Base-by-base conservation (phyloP, 2,888 invertebrate genomes). In the Bruchidius siliquastri region DNA sequence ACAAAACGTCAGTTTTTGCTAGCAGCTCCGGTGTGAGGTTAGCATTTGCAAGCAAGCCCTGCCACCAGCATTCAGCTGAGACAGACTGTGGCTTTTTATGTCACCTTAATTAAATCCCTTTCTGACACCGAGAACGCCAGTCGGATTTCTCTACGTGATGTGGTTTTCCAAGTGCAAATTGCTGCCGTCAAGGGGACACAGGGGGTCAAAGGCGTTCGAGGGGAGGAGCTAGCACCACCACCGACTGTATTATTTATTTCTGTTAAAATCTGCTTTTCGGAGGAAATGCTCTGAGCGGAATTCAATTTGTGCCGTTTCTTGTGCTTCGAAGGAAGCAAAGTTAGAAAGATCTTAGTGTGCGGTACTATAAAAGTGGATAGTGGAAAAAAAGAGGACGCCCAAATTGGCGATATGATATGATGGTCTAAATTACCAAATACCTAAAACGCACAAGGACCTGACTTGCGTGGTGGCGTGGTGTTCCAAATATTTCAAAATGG, bases 111-210 rank as follows among this genome's bases (percentile, higher is more conserved):
- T 86, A 86, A 87, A 86, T 86, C 86, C 86, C 85, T 85, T 86
- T 86, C 85, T 86, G 86, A 87, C 87, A 86, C 86, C 84, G 81
- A 85, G 83, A 85, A 83, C 83, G 83, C 83, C 84, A 84, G 85
- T 85, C 83, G 85, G 86, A 86, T 85, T 86, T 84, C 85, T 86
- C 85, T 86, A 86, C 87, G 87, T 87, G 87, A 86, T 84, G 85
- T 83, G 87, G 85, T 86, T 87, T 84, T 84, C 82, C 83, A 85
- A 85, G 83, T 84, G 84, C 84, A 85, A 86, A 86, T 86, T 86
- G 85, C 84, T 84, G 82, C 80, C 80, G 49, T 49, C 49, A 49
- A 49, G 49, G 49, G 30, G 30, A 75, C 71, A 74, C 67, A 66
- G 21, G 67, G 22, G 70, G 26, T 26, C 69, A 68, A 26, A 32